Evolutionary conservation across 2,797 vertebrate species (phyloP), one percentile per base, ranked within the genome.

Genomic region (Gymnothorax javanicus): DNA sequence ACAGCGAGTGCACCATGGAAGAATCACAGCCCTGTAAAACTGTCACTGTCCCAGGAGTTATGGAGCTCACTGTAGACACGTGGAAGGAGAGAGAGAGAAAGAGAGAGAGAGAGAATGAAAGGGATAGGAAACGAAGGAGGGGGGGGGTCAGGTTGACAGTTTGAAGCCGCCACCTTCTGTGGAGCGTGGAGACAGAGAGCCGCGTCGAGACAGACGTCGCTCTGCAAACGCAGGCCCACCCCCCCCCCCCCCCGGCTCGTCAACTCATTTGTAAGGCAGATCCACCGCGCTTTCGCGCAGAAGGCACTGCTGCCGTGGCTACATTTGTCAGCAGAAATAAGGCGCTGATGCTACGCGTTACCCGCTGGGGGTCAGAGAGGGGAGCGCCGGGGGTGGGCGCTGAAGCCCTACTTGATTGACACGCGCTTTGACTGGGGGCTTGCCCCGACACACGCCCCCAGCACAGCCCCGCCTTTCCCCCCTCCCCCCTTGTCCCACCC

Each of bases 271-370:
- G 94, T 94, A 94, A 95, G 92, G 94, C 94, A 95, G 94, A 95
- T 95, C 87, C 90, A 50, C 82, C 50, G 58, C 15, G 79, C 75
- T 85, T 43, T 43, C 33, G 33, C 79, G n/a, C 85, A 87, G 88
- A 89, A 85, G 84, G 87, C 23, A 69, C 85, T 54, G 86, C 83
- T 93, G 87, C 77, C 60, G 58, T 5, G 23, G 91, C 90, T 93
- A 91, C 90, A 91, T 94, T 95, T 95, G 95, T 96, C 94, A 94
- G 94, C 93, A 94, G 93, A 95, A 94, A 95, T 94, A 93, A 93
- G 92, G 92, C 33, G 90, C 93, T 94, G 95, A 95, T 95, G 94
- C 94, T 93, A 94, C 93, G 88, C 93, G 93, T 90, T 91, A 87
- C 91, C 93, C 90, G 91, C 90, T 90, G 90, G 90, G 89, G 88